Evolutionary conservation across 2,113 vertebrate genomes (phyloP), one percentile per base, ranked within the genome.

Genomic region (Pipra filicauda): DNA sequence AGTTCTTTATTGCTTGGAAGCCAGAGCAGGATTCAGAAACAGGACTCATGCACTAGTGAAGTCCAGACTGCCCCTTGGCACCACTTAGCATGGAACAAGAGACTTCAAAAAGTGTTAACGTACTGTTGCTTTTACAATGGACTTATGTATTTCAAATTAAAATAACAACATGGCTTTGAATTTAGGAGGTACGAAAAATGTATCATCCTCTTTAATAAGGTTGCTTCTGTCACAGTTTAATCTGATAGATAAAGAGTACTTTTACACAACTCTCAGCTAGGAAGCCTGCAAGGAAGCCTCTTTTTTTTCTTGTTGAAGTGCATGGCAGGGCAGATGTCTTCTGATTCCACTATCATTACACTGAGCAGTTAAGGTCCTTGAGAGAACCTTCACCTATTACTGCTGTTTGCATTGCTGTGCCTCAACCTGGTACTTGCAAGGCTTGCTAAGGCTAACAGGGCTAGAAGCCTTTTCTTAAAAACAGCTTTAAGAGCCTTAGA

Each of bases 41-140:
- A 35, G 31, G 31, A 44, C 6, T 65, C 8, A 3, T 7, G 21
- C 11, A 48, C 30, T 39, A 52, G 23, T 1, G 0, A 77, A 74
- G 69, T 48, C 27, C 35, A 72, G 18, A 12, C 16, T 67, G 39
- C 9, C 6, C 72, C 30, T 35, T n/a, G 13, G 69, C 35, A 91
- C 61, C 46, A 74, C 22, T 27, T 58, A 51, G 43, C 48, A 69
- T 30, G 12, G 15, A 92, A 69, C 12, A 51, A 55, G 22, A 54
- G 23, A 64, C 35, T 54, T 89, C 31, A 78, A 35, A 84, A 23
- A 77, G 14, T n/a, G 77, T 70, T 65, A 44, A 55, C 12, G 11
- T 46, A 39, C 39, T 30, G 33, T 30, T 12, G 19, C 17, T 80
- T 93, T 69, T 61, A 76, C 27, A 57, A 4, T 5, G 14, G 20